These are phyloP conservation scores for Melitaea athalia DNA, from an alignment of 2,888 invertebrate species.

Conservation along the genomic window DNA sequence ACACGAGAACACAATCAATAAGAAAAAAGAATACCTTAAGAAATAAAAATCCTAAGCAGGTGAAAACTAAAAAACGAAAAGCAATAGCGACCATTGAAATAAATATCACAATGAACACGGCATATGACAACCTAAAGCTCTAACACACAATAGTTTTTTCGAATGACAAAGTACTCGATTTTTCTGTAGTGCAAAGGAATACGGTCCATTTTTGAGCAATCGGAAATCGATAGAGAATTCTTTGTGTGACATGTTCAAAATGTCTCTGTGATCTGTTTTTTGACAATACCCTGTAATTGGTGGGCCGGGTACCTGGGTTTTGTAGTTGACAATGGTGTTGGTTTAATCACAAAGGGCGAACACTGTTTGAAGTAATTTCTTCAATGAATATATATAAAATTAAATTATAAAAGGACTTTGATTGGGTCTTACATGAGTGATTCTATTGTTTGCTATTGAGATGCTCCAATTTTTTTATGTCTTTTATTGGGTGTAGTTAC, in stretches of 20 bases:
- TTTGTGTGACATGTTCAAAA: conserved; percentile 77
- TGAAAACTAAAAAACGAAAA: conserved; percentile 66
- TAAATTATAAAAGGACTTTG: conserved; percentile 33
- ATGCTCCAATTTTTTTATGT: too few relatives aligned
- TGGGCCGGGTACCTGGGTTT: conserved; percentile 82
- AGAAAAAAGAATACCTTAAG: too few relatives aligned
- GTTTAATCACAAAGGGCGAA: conserved; percentile 59
- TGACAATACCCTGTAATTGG: conserved; percentile 78
- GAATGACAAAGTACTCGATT: conserved; percentile 51
- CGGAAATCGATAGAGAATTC: conserved; percentile 39
- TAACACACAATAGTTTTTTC: conserved; percentile 67
- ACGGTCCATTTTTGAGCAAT: conserved; percentile 48
- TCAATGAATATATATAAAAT: conserved; percentile 57
- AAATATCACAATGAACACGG: conserved; percentile 75
- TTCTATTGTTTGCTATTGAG: not conserved
- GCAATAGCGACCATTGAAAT: conserved; percentile 68
- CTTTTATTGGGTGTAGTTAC: too few relatives aligned
- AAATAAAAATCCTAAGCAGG: conserved; percentile 55
- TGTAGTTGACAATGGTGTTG: conserved; percentile 56
- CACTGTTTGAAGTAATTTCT: conserved; percentile 68
- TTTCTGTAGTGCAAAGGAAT: conserved; percentile 29
- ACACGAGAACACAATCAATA: conserved; percentile 16
- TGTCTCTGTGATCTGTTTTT: conserved; percentile 76
- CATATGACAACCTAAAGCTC: conserved; percentile 80
- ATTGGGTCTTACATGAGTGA: conserved; percentile 9